phyloP scores from a whole-genome alignment of 2,113 vertebrate species.

The Rhagologus leucostigma region DNA sequence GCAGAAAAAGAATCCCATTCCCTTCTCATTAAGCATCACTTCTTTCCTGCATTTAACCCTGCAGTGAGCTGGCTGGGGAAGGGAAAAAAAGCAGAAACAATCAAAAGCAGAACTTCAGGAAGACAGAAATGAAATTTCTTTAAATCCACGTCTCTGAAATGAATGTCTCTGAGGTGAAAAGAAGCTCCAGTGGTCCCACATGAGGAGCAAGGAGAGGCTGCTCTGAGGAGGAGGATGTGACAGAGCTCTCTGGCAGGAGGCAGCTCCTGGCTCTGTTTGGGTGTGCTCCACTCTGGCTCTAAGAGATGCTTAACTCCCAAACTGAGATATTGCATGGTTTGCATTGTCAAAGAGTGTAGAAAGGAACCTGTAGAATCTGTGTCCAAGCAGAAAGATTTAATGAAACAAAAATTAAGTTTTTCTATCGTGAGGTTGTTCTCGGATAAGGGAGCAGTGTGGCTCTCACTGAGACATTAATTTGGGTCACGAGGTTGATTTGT shows the following conservation, averaged over 20 bases:
- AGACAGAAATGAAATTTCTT: background rate
- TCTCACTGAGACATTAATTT: background rate
- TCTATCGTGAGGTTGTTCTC: rapidly evolving
- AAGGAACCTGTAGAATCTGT: background rate
- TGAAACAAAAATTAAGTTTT: background rate
- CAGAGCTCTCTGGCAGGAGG: background rate
- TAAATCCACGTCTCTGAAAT: background rate
- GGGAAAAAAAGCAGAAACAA: background rate
- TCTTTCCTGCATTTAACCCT: background rate
- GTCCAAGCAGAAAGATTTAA: background rate
- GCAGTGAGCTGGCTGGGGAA: background rate
- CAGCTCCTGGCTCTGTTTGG: background rate
- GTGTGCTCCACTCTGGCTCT: background rate
- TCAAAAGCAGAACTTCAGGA: background rate
- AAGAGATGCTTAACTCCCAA: background rate
- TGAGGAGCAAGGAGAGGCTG: background rate
- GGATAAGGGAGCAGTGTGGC: background rate
- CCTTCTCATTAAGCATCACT: background rate
- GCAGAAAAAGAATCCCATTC: background rate
- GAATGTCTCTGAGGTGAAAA: background rate
- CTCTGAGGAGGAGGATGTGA: background rate
- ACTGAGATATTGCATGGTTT: background rate
- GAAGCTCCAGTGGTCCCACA: too few species aligned
- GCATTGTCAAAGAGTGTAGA: background rate
- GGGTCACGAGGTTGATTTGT: background rate